These are phyloP conservation scores for Lycaena phlaeas DNA, from an alignment of 2,888 invertebrate genomes.

Conservation along the genomic window DNA sequence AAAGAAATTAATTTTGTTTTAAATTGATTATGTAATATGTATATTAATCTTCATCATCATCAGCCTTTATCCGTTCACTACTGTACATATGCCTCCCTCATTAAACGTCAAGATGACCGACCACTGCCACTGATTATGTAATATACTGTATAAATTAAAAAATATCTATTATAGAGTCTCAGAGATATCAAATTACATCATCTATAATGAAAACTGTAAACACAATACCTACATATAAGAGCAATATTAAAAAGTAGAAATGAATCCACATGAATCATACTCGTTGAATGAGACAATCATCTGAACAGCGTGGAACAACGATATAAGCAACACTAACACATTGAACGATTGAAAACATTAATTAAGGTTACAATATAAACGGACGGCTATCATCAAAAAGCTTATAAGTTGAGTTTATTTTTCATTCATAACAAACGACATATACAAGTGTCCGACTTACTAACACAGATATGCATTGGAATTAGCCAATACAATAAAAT, in stretches of 20 bases:
- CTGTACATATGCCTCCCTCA: no score
- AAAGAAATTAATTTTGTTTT: no score
- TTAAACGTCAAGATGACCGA: no score
- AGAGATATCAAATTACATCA: no score
- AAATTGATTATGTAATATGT: no score
- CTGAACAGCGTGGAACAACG: slow-evolving; percentile 25
- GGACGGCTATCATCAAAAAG: slow-evolving; percentile 56
- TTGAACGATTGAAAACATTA: slow-evolving; percentile 53
- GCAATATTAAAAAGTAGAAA: slow-evolving; percentile 20
- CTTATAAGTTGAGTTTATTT: slow-evolving; percentile 58
- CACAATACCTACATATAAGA: slow-evolving; percentile 4
- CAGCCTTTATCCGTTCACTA: no score
- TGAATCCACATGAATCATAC: slow-evolving; percentile 50
- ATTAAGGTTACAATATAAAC: slow-evolving; percentile 65
- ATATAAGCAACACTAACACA: slow-evolving; percentile 37
- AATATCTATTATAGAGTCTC: background rate
- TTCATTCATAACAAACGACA: slow-evolving; percentile 67
- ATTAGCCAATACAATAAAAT: slow-evolving; percentile 20
- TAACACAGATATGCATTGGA: slow-evolving; percentile 52
- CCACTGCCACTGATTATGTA: no score
- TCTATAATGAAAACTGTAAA: no score
- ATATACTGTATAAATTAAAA: background rate
- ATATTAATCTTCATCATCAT: no score
- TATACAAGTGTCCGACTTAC: slow-evolving; percentile 63
- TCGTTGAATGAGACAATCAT: slow-evolving; percentile 30